Evolutionary conservation across 2,888 invertebrate species (phyloP).

Genomic region (Athalia circularis): DNA sequence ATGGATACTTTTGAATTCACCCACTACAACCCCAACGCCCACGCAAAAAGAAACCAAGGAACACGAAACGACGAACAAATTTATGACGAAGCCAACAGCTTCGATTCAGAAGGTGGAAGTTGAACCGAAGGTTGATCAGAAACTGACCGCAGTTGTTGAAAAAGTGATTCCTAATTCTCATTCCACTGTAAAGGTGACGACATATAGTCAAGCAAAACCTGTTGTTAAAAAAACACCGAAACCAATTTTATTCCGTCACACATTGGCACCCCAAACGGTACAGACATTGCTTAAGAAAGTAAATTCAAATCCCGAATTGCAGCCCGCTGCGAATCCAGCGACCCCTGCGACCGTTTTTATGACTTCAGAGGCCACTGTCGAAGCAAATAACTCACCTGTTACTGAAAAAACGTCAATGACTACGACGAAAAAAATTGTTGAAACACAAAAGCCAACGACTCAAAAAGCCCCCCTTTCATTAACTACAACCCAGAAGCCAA

Average conservation of each 20-base stretch:
- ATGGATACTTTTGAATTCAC: conserved; percentile 83
- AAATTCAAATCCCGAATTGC: background rate
- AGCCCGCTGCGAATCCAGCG: conserved; percentile 47
- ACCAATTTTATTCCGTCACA: conserved; percentile 44
- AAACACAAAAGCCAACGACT: too few species aligned
- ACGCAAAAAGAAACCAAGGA: conserved; percentile 45
- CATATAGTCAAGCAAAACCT: conserved; percentile 44
- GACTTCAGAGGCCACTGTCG: conserved; percentile 49
- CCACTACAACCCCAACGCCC: conserved; percentile 66
- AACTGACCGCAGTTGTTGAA: conserved; percentile 55
- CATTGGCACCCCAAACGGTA: conserved; percentile 51
- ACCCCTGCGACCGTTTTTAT: conserved; percentile 48
- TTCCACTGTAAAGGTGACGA: conserved; percentile 54
- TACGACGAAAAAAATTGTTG: conserved; percentile 54
- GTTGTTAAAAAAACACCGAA: conserved; percentile 38
- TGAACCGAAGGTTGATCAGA: conserved; percentile 50
- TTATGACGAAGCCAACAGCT: conserved; percentile 37
- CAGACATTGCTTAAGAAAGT: conserved; percentile 47
- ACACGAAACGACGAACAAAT: conserved; percentile 31
- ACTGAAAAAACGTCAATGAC: conserved; percentile 46
- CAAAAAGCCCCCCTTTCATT: conserved; percentile 1
- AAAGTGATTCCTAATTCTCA: conserved; percentile 63
- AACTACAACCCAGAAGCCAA: conserved; percentile 13
- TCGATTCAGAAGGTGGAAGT: conserved; percentile 53
- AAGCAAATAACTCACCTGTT: conserved; percentile 48